These are phyloP conservation scores for Silurus aristotelis DNA, from an alignment of 2,797 vertebrate species.

Conservation along the genomic window DNA sequence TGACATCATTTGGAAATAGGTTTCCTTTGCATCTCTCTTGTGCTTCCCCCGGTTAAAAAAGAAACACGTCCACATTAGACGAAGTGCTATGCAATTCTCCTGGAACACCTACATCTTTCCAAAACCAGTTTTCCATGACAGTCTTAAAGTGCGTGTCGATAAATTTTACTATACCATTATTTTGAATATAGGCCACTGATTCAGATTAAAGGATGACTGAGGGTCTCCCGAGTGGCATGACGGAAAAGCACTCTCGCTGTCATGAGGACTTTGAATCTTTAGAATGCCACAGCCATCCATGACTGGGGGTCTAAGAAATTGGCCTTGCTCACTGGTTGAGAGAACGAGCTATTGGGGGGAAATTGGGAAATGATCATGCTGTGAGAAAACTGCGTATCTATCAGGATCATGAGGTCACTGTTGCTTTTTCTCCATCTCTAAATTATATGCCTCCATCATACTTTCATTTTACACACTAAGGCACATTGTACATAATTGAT, in stretches of 20 bases:
- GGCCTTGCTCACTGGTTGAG: neutral
- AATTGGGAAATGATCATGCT: neutral
- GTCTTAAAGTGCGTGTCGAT: neutral
- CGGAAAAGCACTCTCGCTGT: neutral
- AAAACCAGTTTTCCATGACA: neutral
- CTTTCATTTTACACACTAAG: neutral
- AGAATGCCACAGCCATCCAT: neutral
- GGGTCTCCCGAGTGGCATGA: neutral
- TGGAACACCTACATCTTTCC: neutral
- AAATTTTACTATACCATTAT: neutral
- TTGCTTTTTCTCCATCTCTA: neutral
- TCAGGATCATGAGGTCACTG: neutral
- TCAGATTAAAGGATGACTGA: neutral
- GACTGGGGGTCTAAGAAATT: neutral
- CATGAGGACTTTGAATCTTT: neutral
- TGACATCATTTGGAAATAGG: conserved; percentile 27
- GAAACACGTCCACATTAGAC: neutral
- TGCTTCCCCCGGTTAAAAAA: neutral
- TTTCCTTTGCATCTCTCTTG: neutral
- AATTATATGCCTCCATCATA: neutral
- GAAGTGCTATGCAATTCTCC: neutral
- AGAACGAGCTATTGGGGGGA: neutral
- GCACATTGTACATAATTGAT: neutral
- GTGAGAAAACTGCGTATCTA: neutral
- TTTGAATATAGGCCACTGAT: neutral